These are phyloP conservation scores for Sphyrna mokarran DNA, from an alignment of 2,113 vertebrate genomes.

Conservation along the genomic window DNA sequence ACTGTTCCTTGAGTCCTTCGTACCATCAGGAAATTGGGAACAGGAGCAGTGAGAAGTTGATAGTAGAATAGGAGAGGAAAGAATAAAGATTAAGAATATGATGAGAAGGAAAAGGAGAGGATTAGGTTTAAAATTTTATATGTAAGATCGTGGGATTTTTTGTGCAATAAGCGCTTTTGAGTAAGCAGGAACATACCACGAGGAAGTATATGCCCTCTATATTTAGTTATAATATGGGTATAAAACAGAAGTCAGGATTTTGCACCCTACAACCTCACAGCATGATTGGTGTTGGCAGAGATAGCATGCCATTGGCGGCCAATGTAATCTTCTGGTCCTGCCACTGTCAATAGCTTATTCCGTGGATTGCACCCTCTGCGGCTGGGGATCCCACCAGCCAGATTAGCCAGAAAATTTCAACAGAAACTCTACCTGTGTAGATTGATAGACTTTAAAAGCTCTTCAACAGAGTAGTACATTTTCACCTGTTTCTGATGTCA, in stretches of 20 bases:
- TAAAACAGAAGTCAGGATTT: not conserved
- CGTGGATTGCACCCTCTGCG: too few species aligned
- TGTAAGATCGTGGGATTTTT: not conserved
- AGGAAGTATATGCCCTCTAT: not conserved
- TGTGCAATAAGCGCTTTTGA: not conserved
- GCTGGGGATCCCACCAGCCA: too few species aligned
- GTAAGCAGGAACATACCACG: not conserved
- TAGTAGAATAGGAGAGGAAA: not conserved
- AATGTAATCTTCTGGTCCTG: too few species aligned
- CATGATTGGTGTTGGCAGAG: too few species aligned
- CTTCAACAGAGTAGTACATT: not conserved
- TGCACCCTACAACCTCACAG: too few species aligned
- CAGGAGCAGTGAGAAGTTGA: not conserved
- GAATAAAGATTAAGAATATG: not conserved
- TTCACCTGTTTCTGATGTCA: not conserved
- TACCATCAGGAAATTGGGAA: not conserved
- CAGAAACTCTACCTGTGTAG: too few species aligned
- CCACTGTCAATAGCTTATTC: too few species aligned
- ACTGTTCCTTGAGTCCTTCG: not conserved
- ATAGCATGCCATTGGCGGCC: too few species aligned
- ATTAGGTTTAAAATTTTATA: not conserved
- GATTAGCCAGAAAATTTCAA: too few species aligned
- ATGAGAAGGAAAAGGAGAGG: not conserved
- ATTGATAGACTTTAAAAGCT: not conserved
- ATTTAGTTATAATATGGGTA: not conserved